These are phyloP conservation scores for Dryas iulia DNA, from an alignment of 1,140 invertebrate species.

Conservation along the genomic window DNA sequence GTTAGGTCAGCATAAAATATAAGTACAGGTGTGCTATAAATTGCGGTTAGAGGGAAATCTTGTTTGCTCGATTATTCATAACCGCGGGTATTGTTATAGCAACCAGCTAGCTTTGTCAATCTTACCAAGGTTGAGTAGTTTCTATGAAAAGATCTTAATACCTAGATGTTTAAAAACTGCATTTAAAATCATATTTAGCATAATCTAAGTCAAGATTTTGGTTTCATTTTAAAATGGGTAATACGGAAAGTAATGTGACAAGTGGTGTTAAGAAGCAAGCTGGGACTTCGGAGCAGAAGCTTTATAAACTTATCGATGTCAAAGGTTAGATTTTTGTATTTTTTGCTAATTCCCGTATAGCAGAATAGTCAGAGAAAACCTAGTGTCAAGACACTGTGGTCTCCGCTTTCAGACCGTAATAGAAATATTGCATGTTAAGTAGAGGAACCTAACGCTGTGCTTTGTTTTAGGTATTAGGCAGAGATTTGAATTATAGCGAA, in stretches of 20 bases:
- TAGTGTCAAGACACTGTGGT: no score
- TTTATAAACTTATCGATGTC: conserved; percentile 92
- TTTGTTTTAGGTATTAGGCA: no score
- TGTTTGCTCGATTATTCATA: conserved; percentile 21
- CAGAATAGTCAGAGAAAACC: no score
- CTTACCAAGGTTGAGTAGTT: background rate
- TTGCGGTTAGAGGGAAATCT: background rate
- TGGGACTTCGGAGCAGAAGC: conserved; percentile 87
- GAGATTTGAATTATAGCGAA: no score
- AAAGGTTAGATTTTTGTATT: conserved; percentile 84
- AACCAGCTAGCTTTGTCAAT: conserved; percentile 30
- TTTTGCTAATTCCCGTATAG: no score
- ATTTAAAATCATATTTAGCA: background rate
- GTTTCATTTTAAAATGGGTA: conserved; percentile 84
- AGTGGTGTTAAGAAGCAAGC: conserved; percentile 96
- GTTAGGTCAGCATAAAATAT: background rate
- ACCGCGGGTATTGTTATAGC: conserved; percentile 23
- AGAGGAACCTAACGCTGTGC: no score
- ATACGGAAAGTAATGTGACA: conserved; percentile 95
- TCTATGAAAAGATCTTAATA: background rate
- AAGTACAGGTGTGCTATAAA: conserved; percentile 1
- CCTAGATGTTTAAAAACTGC: background rate
- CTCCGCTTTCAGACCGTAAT: no score
- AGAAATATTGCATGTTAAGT: no score
- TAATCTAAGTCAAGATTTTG: background rate